A percentile compares a stretch with the other conserved stretches of the same genome.
phyloP scores from a whole-genome alignment of 1,140 invertebrate genomes.

The Panagrolaimus sp. region DNA sequence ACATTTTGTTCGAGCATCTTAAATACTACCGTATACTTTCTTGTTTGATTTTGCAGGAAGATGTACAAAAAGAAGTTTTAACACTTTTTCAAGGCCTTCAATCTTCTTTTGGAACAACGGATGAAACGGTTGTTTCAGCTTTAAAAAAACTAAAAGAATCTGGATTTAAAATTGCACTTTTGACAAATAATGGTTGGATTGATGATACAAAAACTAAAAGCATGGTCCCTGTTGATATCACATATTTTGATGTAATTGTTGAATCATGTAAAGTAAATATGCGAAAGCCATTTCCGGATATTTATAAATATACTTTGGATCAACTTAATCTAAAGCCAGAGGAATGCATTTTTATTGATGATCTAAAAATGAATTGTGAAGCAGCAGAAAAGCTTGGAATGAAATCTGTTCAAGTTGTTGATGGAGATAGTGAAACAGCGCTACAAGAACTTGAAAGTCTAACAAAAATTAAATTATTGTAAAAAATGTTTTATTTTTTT shows the following conservation, averaged over 20 bases:
- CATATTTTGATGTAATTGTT: constrained; percentile 15
- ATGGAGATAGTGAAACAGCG: constrained; percentile 4
- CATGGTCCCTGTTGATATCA: background rate
- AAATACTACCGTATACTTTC: no score
- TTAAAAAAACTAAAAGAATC: background rate
- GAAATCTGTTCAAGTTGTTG: background rate
- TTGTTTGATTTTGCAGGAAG: no score
- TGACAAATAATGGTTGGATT: constrained; percentile 8
- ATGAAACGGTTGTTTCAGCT: background rate
- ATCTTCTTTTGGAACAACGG: no score
- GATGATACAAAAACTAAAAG: background rate
- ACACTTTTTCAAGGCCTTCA: no score
- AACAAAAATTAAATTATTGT: background rate
- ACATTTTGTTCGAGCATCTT: no score
- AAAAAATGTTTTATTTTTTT: no score
- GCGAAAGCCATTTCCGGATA: constrained; percentile 1
- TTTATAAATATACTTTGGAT: constrained; percentile 1
- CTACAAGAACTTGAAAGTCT: constrained; percentile 2
- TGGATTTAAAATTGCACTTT: constrained; percentile 7
- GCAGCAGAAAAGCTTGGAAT: constrained; percentile 11
- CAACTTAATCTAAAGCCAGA: background rate
- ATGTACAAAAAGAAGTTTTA: no score
- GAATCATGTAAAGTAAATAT: constrained; percentile 19
- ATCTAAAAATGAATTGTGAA: constrained; percentile 14
- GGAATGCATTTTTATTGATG: constrained; percentile 17